These are phyloP conservation scores for Acrobasis consociella DNA, from an alignment of 2,888 invertebrate genomes.

Conservation along the genomic window DNA sequence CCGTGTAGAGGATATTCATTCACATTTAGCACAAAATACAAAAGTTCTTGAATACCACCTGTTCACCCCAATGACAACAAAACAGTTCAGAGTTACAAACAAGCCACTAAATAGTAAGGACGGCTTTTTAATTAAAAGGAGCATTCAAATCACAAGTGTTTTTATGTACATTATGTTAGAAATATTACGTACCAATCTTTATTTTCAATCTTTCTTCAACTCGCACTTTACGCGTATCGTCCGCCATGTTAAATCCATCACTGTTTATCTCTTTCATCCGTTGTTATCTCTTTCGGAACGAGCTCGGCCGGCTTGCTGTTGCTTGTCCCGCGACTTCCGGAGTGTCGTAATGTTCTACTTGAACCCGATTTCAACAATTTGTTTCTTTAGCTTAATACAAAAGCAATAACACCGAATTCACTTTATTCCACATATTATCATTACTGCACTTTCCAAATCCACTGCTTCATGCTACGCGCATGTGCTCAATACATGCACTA, in stretches of 20 bases:
- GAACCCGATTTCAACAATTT: slow-evolving; percentile 58
- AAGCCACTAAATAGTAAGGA: slow-evolving; percentile 2
- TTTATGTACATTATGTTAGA: slow-evolving; percentile 28
- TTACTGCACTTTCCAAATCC: slow-evolving; percentile 45
- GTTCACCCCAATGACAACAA: slow-evolving; percentile 75
- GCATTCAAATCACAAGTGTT: background rate
- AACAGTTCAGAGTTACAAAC: slow-evolving; percentile 35
- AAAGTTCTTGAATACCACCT: slow-evolving; percentile 68
- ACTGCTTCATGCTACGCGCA: slow-evolving; percentile 63
- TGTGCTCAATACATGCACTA: slow-evolving; percentile 71
- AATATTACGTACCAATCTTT: slow-evolving; percentile 92
- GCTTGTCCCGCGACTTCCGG: slow-evolving; percentile 81
- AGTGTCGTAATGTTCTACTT: slow-evolving; percentile 82
- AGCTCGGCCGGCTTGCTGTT: slow-evolving; percentile 70
- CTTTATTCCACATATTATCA: slow-evolving; percentile 26
- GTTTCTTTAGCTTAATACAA: slow-evolving; percentile 49
- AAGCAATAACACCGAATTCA: slow-evolving; percentile 44
- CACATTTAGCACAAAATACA: slow-evolving; percentile 51
- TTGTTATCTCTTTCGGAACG: slow-evolving; percentile 83
- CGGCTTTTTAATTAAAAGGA: background rate
- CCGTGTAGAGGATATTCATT: slow-evolving; percentile 49
- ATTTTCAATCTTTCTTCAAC: slow-evolving; percentile 96
- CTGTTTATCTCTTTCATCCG: slow-evolving; percentile 84
- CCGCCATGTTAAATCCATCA: slow-evolving; percentile 96
- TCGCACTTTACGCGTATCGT: slow-evolving; percentile 94